These are phyloP conservation scores for Cinara cedri DNA, from an alignment of 2,888 invertebrate genomes.

Conservation along the genomic window DNA sequence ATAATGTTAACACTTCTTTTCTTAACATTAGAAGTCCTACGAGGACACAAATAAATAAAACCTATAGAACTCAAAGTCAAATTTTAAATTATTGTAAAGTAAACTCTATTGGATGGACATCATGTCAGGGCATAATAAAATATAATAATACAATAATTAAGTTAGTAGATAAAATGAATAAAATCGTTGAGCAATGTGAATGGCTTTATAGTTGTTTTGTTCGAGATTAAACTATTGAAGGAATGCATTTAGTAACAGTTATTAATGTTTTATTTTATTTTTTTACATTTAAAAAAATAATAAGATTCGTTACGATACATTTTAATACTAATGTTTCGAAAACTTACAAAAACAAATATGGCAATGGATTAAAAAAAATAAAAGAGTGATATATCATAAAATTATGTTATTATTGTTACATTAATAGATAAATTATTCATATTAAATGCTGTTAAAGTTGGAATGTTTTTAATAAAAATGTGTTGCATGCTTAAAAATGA, in stretches of 20 bases:
- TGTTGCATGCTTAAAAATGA: slow-evolving; percentile 32
- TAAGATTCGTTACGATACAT: slow-evolving; percentile 19
- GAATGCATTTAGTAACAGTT: slow-evolving; percentile 19
- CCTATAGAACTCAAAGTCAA: slow-evolving; percentile 1
- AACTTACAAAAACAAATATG: slow-evolving; percentile 26
- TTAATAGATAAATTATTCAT: neutral
- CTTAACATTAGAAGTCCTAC: slow-evolving; percentile 29
- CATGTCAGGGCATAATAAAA: slow-evolving; percentile 29
- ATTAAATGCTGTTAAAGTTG: slow-evolving; percentile 31
- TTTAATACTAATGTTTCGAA: neutral
- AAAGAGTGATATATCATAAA: neutral
- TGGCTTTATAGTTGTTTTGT: slow-evolving; percentile 23
- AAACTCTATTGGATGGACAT: slow-evolving; percentile 44
- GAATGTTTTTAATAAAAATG: slow-evolving; percentile 17
- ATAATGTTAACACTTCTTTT: slow-evolving; percentile 30
- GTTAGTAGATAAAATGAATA: slow-evolving; percentile 12
- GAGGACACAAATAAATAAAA: slow-evolving; percentile 41
- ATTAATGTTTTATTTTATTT: too few species aligned
- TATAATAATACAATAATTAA: slow-evolving; percentile 13
- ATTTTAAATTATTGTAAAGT: slow-evolving; percentile 1
- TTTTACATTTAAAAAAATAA: neutral
- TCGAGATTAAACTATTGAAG: slow-evolving; percentile 18
- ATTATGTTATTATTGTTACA: neutral
- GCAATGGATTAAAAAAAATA: neutral
- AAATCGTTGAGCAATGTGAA: slow-evolving; percentile 46